Conservation (phyloP, 2,113 vertebrate genomes). For the Dicrurus megarhynchus region DNA sequence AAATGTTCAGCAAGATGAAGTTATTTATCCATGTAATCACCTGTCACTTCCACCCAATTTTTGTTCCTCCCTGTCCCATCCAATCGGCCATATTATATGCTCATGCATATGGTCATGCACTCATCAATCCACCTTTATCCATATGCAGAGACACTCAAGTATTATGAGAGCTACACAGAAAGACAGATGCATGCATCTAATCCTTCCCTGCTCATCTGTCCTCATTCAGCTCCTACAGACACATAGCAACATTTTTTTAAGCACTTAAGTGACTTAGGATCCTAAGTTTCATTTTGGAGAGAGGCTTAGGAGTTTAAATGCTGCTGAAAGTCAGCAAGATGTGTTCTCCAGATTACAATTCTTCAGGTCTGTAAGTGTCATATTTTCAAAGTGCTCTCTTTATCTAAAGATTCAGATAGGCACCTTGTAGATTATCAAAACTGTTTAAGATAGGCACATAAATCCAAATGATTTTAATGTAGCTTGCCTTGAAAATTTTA, state of each 20-base stretch:
- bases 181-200: conserved; percentile 61
- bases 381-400: conserved; percentile 48
- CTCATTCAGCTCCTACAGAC: conserved; percentile 32
- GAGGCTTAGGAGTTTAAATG: conserved; percentile 34
- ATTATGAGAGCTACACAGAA: conserved; percentile 49
- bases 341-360: conserved; percentile 29
- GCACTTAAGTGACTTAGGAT: conserved; percentile 62
- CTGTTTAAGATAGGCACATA: conserved; percentile 50
- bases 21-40: conserved; percentile 70
- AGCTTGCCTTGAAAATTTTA: conserved; percentile 58
- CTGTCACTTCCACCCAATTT: conserved; percentile 67
- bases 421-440: conserved; percentile 63
- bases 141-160: conserved; percentile 62
- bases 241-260: conserved; percentile 47
- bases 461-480: conserved; percentile 57
- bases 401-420: conserved; percentile 47
- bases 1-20: conserved; percentile 57
- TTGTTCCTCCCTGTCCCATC: conserved; percentile 69
- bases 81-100: conserved; percentile 57
- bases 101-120: conserved; percentile 62
- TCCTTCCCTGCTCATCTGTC: conserved; percentile 50
- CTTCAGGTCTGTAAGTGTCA: not conserved
- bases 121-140: conserved; percentile 68
- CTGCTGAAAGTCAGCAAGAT: conserved; percentile 17
- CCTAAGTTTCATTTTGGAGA: conserved; percentile 45